Percentiles rank a stretch among this genome's conserved stretches.
These are phyloP conservation scores for Dermolepida albohirtum DNA, from an alignment of 2,888 invertebrate genomes.

Conservation along the genomic window DNA sequence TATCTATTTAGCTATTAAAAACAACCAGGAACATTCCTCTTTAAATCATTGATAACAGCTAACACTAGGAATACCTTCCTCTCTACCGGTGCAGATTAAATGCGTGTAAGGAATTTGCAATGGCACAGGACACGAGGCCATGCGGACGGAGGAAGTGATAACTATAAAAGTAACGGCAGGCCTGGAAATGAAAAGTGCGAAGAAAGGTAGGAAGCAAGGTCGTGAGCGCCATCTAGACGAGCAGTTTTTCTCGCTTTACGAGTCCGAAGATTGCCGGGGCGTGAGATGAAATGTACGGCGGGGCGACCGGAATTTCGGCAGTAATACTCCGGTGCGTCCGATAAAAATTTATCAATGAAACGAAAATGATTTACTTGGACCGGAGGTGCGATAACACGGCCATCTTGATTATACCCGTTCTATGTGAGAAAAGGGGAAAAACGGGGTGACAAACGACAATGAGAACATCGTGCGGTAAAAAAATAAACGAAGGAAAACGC, in stretches of 20 bases:
- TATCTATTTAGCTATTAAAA: background rate
- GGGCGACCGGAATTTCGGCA: slow-evolving; percentile 40
- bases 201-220: slow-evolving; percentile 62
- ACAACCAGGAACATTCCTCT: background rate
- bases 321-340: slow-evolving; percentile 35
- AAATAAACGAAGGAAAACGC: slow-evolving; percentile 13
- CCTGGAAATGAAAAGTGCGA: slow-evolving; percentile 63
- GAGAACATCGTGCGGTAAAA: slow-evolving; percentile 6
- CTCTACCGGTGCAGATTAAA: slow-evolving; percentile 52
- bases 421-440: slow-evolving; percentile 4
- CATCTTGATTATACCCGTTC: slow-evolving; percentile 18
- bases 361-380: slow-evolving; percentile 39
- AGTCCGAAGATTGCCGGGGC: slow-evolving; percentile 53
- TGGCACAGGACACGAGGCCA: slow-evolving; percentile 50
- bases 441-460: slow-evolving; percentile 20
- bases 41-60: slow-evolving; percentile 39
- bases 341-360: slow-evolving; percentile 39
- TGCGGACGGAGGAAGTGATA: slow-evolving; percentile 60
- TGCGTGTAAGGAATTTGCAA: slow-evolving; percentile 56
- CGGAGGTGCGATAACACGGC: slow-evolving; percentile 35
- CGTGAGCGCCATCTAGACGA: slow-evolving; percentile 62
- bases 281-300: slow-evolving; percentile 50
- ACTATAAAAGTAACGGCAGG: slow-evolving; percentile 63
- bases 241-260: slow-evolving; percentile 56
- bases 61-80: slow-evolving; percentile 17